Percentiles rank a stretch among this genome's conserved stretches.
Evolutionary conservation across 1,140 invertebrate genomes (phyloP).

Genomic region (Brachionus calyciflorus): DNA sequence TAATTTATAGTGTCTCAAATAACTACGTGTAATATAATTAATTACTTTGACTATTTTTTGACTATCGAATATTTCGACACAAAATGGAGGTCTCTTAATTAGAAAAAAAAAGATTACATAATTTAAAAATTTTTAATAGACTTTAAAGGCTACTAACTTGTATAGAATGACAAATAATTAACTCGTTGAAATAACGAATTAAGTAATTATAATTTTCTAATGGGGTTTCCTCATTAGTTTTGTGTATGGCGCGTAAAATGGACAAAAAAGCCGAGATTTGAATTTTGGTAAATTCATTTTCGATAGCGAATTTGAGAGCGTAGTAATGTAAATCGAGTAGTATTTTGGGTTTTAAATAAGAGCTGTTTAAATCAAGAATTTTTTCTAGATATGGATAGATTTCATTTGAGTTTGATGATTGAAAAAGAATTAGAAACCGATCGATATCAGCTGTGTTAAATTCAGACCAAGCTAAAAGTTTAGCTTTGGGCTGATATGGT

Average conservation of each 20-base stretch:
- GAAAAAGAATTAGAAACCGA: neutral
- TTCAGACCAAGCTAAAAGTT: constrained; percentile 36
- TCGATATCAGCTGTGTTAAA: constrained; percentile 32
- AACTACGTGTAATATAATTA: neutral
- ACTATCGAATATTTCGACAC: constrained; percentile 24
- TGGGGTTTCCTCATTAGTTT: constrained; percentile 30
- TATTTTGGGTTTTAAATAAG: constrained; percentile 29
- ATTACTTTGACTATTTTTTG: neutral
- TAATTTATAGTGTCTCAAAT: constrained; percentile 34
- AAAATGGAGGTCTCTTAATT: constrained; percentile 32
- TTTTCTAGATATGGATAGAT: constrained; percentile 33
- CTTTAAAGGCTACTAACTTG: constrained; percentile 28
- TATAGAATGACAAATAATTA: constrained; percentile 37
- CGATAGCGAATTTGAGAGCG: constrained; percentile 24
- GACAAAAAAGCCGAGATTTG: constrained; percentile 36
- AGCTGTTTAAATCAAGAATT: constrained; percentile 5
- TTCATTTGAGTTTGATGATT: neutral
- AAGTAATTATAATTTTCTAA: constrained; percentile 36
- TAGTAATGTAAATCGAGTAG: constrained; percentile 39
- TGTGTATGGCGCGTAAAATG: constrained; percentile 38
- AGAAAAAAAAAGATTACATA: neutral
- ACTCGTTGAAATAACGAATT: constrained; percentile 10
- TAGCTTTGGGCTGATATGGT: neutral
- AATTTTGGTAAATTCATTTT: constrained; percentile 20
- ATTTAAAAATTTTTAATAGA: neutral